Conservation (phyloP, 2,113 vertebrate species). For the Sorex fumeus region DNA sequence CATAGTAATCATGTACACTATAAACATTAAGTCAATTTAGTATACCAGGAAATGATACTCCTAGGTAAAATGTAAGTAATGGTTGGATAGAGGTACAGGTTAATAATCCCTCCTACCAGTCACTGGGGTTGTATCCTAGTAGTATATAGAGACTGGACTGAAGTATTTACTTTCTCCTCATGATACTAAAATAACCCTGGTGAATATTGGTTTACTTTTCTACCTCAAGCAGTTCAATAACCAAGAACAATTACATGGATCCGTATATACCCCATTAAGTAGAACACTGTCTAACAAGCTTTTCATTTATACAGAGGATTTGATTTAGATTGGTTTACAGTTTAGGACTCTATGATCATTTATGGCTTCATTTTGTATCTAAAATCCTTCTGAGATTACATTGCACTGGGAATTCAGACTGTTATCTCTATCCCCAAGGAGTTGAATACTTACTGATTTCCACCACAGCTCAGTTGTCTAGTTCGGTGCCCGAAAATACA, state of each 20-base stretch:
- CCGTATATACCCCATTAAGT: background rate
- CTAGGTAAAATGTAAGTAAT: too few relatives aligned
- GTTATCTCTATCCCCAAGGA: background rate
- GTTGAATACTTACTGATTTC: background rate
- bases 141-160: background rate
- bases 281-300: background rate
- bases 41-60: too few relatives aligned
- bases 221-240: background rate
- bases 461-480: slow-evolving; percentile 6
- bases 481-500: background rate
- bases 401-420: background rate
- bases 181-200: background rate
- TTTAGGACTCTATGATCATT: background rate
- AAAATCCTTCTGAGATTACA: slow-evolving; percentile 12
- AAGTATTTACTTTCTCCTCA: background rate
- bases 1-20: too few relatives aligned
- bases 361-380: background rate
- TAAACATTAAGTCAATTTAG: too few relatives aligned
- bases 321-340: background rate
- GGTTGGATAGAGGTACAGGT: too few relatives aligned
- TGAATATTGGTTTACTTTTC: background rate
- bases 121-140: too few relatives aligned
- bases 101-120: too few relatives aligned
- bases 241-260: background rate
- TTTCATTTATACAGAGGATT: background rate